Conservation (phyloP, 2,888 invertebrate species). For the Athripsodes cinereus region DNA sequence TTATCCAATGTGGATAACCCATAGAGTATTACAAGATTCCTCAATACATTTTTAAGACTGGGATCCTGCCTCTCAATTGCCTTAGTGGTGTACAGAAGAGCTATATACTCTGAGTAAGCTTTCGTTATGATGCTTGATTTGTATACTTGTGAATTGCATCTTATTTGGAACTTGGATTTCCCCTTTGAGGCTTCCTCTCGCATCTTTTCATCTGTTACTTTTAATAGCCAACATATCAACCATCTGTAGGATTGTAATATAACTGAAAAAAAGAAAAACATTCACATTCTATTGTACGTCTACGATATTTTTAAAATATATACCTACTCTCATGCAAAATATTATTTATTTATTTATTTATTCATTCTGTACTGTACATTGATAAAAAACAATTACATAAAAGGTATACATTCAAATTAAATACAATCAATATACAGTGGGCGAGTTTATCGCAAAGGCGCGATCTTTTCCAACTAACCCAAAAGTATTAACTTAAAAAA, state of each 20-base stretch:
- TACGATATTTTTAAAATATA: too few species aligned
- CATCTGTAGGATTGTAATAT: slow-evolving; percentile 70
- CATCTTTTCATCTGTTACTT: slow-evolving; percentile 60
- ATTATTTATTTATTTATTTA: too few species aligned
- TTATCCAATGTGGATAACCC: slow-evolving; percentile 55
- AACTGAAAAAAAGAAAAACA: slow-evolving; percentile 47
- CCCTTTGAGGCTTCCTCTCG: slow-evolving; percentile 50
- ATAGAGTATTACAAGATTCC: slow-evolving; percentile 40
- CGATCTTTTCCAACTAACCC: too few species aligned
- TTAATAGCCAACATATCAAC: slow-evolving; percentile 75
- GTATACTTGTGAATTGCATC: slow-evolving; percentile 77
- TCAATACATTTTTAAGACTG: slow-evolving; percentile 45
- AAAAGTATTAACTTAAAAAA: too few species aligned
- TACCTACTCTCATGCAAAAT: too few species aligned
- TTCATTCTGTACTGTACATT: too few species aligned
- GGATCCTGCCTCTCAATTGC: slow-evolving; percentile 40
- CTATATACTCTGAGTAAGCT: slow-evolving; percentile 70
- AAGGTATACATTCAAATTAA: too few species aligned
- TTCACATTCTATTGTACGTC: not conserved
- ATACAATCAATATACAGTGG: too few species aligned
- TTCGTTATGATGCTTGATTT: slow-evolving; percentile 67
- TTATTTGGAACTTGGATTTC: slow-evolving; percentile 65
- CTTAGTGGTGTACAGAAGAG: slow-evolving; percentile 49
- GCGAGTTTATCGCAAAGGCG: too few species aligned
- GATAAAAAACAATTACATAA: too few species aligned